Evolutionary conservation across 1,140 invertebrate species (phyloP), one percentile per base, ranked within the genome.

Genomic region (Ceratina japonica): DNA sequence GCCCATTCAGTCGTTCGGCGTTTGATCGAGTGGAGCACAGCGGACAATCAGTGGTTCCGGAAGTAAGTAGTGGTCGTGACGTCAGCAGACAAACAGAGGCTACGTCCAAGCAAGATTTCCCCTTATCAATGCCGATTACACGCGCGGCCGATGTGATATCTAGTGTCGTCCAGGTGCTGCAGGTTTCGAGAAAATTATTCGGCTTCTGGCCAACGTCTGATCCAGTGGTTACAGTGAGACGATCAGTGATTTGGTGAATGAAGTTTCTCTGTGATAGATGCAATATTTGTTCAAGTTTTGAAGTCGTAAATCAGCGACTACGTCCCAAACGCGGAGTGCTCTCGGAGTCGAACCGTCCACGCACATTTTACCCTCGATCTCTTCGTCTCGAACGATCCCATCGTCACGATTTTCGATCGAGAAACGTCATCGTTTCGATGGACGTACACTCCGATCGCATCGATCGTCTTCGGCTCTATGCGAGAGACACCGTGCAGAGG

Each of bases 401-500:
- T 44, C 37, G 37, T 10, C n/a, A n/a, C n/a, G n/a, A n/a, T n/a
- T n/a, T n/a, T n/a, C n/a, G n/a, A n/a, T n/a, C n/a, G n/a, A n/a
- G n/a, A n/a, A n/a, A n/a, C n/a, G n/a, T n/a, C 16, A 10, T 15
- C 15, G 15, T 1, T 8, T 8, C 16, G 22, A 15, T 18, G 12
- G 7, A 24, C 63, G 63, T 31, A 61, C 16, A 18, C 77, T 58
- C n/a, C 10, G 3, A 16, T 59, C 22, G 16, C 37, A 22, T 15
- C 27, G 22, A 68, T 58, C 58, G 54, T 37, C 31, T 80, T 74
- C 56, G 69, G 66, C 56, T 64, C 71, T 65, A 71, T 52, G 68
- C 73, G 58, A 58, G 64, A 61, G 73, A 49, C 74, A 54, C 64
- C 73, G 22, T 54, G 58, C 56, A 72, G 79, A 73, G 78, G 61